A percentile compares a stretch with the other conserved stretches of the same genome.
Evolutionary conservation across 2,797 vertebrate species (phyloP).

Genomic region (Silurus lanzhouensis): DNA sequence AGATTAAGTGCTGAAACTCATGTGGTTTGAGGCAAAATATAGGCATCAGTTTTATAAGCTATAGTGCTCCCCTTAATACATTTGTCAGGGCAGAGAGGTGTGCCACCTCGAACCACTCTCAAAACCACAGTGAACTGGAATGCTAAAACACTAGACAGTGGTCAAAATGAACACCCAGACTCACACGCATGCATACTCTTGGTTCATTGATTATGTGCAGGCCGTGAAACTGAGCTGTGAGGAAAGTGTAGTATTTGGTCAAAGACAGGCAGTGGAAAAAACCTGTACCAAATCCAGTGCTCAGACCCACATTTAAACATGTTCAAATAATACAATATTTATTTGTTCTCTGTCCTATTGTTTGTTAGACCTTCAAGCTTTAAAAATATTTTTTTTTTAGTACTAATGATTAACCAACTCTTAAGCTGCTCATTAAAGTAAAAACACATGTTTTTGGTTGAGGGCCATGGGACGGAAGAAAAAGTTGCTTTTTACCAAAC

Average conservation of each 20-base stretch:
- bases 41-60: conserved; percentile 71
- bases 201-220: conserved; percentile 31
- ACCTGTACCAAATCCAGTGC: conserved; percentile 9
- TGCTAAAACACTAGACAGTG: conserved; percentile 51
- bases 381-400: not conserved
- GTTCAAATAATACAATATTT: conserved; percentile 2
- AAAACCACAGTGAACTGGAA: conserved; percentile 58
- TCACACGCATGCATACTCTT: conserved; percentile 33
- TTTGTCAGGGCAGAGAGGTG: conserved; percentile 63
- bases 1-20: conserved; percentile 70
- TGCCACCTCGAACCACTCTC: conserved; percentile 67
- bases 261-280: conserved; percentile 33
- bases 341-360: not conserved
- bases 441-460: not conserved
- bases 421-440: not conserved
- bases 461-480: too few relatives aligned
- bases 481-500: too few relatives aligned
- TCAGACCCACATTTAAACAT: conserved; percentile 9
- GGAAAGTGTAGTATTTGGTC: conserved; percentile 29
- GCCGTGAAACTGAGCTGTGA: conserved; percentile 31
- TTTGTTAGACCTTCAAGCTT: not conserved
- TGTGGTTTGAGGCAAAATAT: conserved; percentile 70
- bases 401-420: not conserved
- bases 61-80: conserved; percentile 70
- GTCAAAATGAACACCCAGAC: conserved; percentile 51